Evolutionary conservation across 2,797 vertebrate genomes (phyloP), one percentile per base, ranked within the genome.

Genomic region (Mionectes olivaceus): DNA sequence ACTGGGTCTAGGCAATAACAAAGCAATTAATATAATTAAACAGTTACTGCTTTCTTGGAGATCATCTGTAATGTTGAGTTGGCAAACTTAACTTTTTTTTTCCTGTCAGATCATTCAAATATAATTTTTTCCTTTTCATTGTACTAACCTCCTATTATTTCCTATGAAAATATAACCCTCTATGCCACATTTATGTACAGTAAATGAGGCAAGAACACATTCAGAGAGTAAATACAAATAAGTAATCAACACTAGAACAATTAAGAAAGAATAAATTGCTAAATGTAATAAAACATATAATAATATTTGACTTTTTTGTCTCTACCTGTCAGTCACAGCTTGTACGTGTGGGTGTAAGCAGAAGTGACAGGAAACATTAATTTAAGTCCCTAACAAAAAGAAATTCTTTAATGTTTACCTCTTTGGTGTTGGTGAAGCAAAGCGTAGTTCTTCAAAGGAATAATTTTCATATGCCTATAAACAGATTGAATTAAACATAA

Each of bases 381-480:
- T 60, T 87, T 63, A 52, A 78, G 33, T 19, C 4, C 4, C 19
- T 47, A 68, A 8, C 25, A 47, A 59, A 61, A 43, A 60, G 4
- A 41, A 52, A n/a, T 28, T 55, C 18, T 80, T 90, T 18, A 9
- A 64, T 4, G 10, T 56, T 98, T 98, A 99, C 99, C 99, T 99
- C 97, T 99, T 99, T 79, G 99, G 99, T 83, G 99, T 99, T 57
- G 99, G 99, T 60, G 99, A 99, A 87, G 99, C 99, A 98, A 99
- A 99, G 61, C 99, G 99, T 41, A 99, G 98, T 95, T 99, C 99
- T 97, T 99, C 99, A 98, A 99, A 99, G 18, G 99, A 99, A 73
- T 99, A 99, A 97, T 99, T 99, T 98, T 99, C 99, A 97, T 99
- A 99, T 7, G 98, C 99, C 99, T 99, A 89, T 56, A 84, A 93